Conservation (phyloP, 92 coral and sea anemone species). For the Phymanthus crucifer region DNA sequence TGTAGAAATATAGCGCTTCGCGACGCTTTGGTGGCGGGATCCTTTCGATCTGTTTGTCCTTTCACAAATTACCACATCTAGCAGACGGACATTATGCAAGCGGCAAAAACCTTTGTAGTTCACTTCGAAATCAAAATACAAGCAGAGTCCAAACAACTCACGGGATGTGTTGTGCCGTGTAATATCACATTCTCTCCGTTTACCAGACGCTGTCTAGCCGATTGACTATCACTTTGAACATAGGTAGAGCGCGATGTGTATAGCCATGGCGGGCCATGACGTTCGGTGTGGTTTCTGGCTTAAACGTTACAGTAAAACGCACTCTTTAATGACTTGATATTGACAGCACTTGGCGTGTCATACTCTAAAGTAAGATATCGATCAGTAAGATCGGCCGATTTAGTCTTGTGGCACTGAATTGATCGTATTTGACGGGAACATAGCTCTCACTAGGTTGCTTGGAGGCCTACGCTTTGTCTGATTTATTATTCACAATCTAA, state of each 20-base stretch:
- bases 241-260: background rate
- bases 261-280: background rate
- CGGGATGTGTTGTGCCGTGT: background rate
- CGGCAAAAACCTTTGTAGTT: background rate
- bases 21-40: background rate
- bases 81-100: background rate
- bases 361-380: background rate
- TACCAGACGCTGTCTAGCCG: constrained; percentile 5
- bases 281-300: background rate
- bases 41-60: background rate
- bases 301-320: background rate
- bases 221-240: background rate
- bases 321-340: background rate
- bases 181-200: background rate
- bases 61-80: background rate
- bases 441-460: background rate
- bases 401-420: background rate
- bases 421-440: background rate
- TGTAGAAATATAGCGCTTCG: background rate
- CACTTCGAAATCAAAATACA: background rate
- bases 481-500: background rate
- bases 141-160: background rate
- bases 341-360: background rate
- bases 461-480: background rate
- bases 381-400: background rate